A percentile compares a stretch with the other conserved stretches of the same genome.
Conservation (phyloP, 2,113 vertebrate genomes). For the Caranx ignobilis region DNA sequence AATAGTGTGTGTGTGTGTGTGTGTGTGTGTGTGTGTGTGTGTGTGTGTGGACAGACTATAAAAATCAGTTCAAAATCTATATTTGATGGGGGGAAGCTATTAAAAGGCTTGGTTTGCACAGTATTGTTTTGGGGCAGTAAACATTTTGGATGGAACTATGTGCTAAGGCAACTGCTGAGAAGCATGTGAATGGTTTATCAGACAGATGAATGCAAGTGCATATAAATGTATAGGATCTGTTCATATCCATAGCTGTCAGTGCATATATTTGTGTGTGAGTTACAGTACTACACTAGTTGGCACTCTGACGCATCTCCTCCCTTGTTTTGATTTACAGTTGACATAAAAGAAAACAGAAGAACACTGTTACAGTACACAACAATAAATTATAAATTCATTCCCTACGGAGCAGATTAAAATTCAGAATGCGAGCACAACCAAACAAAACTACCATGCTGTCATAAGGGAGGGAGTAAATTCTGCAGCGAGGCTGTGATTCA, state of each 20-base stretch:
- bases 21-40: not conserved
- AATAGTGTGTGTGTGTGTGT: not conserved
- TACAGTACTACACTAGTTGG: not conserved
- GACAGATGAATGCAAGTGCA: not conserved
- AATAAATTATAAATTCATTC: constrained; percentile 47
- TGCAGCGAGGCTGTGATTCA: constrained; percentile 11
- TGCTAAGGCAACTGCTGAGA: accelerated
- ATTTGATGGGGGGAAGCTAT: not conserved
- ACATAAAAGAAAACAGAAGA: constrained; percentile 19
- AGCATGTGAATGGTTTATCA: not conserved
- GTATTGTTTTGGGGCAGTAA: not conserved
- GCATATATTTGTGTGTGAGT: constrained; percentile 7
- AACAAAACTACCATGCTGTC: not conserved
- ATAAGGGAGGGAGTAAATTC: not conserved
- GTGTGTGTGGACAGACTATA: not conserved
- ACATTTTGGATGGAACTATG: not conserved
- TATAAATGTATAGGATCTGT: not conserved
- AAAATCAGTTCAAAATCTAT: not conserved
- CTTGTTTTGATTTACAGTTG: constrained; percentile 35
- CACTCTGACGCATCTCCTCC: not conserved
- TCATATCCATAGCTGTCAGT: not conserved
- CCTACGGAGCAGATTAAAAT: constrained; percentile 23
- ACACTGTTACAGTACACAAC: constrained; percentile 25
- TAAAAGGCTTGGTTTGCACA: not conserved
- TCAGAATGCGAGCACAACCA: constrained; percentile 19